Evolutionary conservation across 2,113 vertebrate species (phyloP).

Genomic region (Dendrocopos noguchii): DNA sequence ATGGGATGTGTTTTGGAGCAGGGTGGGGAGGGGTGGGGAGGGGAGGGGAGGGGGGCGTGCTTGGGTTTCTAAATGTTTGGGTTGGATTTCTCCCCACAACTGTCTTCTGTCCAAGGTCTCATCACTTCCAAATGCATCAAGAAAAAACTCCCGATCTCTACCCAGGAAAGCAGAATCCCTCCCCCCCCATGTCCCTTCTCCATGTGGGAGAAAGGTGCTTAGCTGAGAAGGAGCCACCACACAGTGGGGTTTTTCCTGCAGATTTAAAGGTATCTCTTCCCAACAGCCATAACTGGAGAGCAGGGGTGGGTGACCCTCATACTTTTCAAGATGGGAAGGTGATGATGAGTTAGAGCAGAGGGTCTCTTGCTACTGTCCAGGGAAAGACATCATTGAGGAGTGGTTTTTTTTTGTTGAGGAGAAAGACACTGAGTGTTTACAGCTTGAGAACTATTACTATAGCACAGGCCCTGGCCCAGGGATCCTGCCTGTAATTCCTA

Average conservation of each 20-base stretch:
- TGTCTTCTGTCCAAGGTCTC: conserved; percentile 62
- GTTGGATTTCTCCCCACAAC: conserved; percentile 63
- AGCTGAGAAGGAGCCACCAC: background rate
- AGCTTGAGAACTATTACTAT: background rate
- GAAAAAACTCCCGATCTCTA: conserved; percentile 45
- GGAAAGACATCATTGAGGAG: background rate
- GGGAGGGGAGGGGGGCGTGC: background rate
- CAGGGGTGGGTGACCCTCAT: background rate
- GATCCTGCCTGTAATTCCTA: background rate
- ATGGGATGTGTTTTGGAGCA: background rate
- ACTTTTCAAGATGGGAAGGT: background rate
- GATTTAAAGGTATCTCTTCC: background rate
- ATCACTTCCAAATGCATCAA: conserved; percentile 66
- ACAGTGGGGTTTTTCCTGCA: background rate
- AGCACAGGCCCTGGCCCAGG: background rate
- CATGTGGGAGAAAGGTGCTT: background rate
- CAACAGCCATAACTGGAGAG: background rate
- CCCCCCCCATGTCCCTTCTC: background rate
- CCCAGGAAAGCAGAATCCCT: conserved; percentile 16
- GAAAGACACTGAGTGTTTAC: background rate
- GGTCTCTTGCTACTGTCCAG: background rate
- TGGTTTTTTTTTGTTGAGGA: background rate
- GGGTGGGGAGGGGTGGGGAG: too few species aligned
- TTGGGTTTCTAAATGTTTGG: background rate
- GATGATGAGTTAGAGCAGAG: background rate